Evolutionary conservation across 2,113 vertebrate species (phyloP), one percentile per base, ranked within the genome.

Genomic region (Bostrychus sinensis): DNA sequence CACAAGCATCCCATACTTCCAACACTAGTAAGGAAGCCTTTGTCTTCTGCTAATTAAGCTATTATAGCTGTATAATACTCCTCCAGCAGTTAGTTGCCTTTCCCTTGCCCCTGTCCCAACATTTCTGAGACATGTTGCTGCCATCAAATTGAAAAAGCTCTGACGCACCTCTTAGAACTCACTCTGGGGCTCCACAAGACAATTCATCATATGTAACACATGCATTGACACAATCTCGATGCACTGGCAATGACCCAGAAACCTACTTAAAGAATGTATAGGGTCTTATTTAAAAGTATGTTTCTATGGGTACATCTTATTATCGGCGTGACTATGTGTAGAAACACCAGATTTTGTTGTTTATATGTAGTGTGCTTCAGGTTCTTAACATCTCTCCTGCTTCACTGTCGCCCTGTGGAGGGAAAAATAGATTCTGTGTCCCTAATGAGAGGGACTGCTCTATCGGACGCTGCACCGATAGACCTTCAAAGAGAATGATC

Each of bases 401-500:
- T 75, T 62, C 55, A 55, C 59, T 17, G 23, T 28, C 56, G 23
- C 62, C 58, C n/a, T 38, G 30, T 30, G 56, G 37, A 67, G 56
- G 56, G 26, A 73, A 66, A 57, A 51, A 64, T 64, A 19, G 62
- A 20, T 53, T 70, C 58, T 32, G 28, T 32, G 30, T 28, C 37
- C n/a, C 72, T 81, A 74, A 78, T 81, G 72, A 81, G 50, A 30
- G 46, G 23, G 48, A 34, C 32, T 25, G 48, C 25, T 69, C 74
- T 69, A 57, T 58, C 66, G 79, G 79, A 64, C 2, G 43, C 60
- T 25, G 30, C 45, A 48, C 64, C 14, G 36, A 81, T 43, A 23
- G 53, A n/a, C 70, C 81, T 83, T 84, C 75, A 86, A 81, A 77
- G 66, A 62, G 55, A 81, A 80, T 75, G 68, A 80, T 84, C 82